Percentiles rank a stretch among this genome's conserved stretches.
Conservation (phyloP, 2,888 invertebrate genomes). For the Pegoplata infirma region DNA sequence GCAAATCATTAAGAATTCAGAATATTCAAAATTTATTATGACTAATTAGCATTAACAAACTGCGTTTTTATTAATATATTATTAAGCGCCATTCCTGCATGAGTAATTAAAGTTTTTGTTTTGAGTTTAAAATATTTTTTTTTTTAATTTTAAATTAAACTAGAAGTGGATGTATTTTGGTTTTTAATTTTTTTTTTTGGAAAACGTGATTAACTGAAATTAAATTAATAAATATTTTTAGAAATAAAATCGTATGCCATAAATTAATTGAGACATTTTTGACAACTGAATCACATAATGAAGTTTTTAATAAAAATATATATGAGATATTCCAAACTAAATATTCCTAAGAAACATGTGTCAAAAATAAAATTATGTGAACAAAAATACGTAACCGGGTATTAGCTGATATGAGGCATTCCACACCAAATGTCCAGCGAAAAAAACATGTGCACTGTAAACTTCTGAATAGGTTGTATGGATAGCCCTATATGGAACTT, state of each 20-base stretch:
- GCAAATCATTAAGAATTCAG: conserved; percentile 38
- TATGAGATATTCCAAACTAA: too few relatives aligned
- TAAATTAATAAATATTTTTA: neutral
- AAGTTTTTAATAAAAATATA: too few relatives aligned
- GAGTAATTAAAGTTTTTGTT: conserved; percentile 32
- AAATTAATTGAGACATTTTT: conserved; percentile 1
- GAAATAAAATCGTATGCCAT: conserved; percentile 12
- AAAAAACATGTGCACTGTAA: too few relatives aligned
- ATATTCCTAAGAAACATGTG: too few relatives aligned
- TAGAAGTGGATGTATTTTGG: neutral
- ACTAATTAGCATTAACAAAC: conserved; percentile 49
- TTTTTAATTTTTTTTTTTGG: conserved; percentile 8
- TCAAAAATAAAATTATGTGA: too few relatives aligned
- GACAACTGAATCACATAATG: neutral
- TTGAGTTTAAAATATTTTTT: conserved; percentile 4
- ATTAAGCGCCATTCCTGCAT: conserved; percentile 27
- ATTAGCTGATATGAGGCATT: too few relatives aligned
- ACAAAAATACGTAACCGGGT: too few relatives aligned
- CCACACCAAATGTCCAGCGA: too few relatives aligned
- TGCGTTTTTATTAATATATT: conserved; percentile 40
- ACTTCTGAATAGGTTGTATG: too few relatives aligned
- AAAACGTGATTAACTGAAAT: conserved; percentile 38
- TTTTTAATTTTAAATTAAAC: neutral
- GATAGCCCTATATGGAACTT: too few relatives aligned
- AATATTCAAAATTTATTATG: conserved; percentile 36